Base-by-base conservation (phyloP, 1,140 invertebrate genomes). In the Laupala kohalensis region DNA sequence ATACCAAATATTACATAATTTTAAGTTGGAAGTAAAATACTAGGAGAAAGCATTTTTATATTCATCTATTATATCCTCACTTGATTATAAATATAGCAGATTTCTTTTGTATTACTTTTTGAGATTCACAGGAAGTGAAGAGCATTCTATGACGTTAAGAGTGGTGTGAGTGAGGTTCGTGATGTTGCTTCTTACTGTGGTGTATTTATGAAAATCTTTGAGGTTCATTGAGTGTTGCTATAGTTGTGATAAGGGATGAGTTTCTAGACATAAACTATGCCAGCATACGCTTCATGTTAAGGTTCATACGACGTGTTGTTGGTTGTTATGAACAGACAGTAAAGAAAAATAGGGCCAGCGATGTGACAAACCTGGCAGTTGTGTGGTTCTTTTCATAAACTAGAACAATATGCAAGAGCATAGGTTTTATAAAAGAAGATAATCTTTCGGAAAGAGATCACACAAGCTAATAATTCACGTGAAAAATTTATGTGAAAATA, bases 1-100 rank as follows among this genome's bases (percentile, higher is more conserved):
- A 74, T 74, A 74, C 73, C 73, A 74, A 74, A 74, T 74, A 74
- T 64, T 72, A 64, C 67, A 69, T 73, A 73, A 73, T 68, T 74
- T 72, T 74, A 71, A 74, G 72, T 73, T 73, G 53, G 62, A 62
- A 63, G 37, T 37, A 25, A 68, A 68, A 37, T 68, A 72, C 37
- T 64, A 72, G 29, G 37, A 72, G 25, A 30, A 63, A 37, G 25
- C 27, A 72, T 72, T 72, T 72, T 72, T 72, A 72, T 72, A 72
- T 23, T n/a, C 63, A 27, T 53, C 69, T 72, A 69, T 69, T 69
- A 28, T 67, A 64, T 72, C 53, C 69, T 63, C 63, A 66, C 24
- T 71, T 64, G 25, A 71, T 23, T 53, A 53, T 53, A 53, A 53
- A 53, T 26, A 71, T 65, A 71, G 69, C 28, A 68, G 24, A 30